These are phyloP conservation scores for Meiosimyza platycephala DNA, from an alignment of 2,888 invertebrate species.

Conservation along the genomic window DNA sequence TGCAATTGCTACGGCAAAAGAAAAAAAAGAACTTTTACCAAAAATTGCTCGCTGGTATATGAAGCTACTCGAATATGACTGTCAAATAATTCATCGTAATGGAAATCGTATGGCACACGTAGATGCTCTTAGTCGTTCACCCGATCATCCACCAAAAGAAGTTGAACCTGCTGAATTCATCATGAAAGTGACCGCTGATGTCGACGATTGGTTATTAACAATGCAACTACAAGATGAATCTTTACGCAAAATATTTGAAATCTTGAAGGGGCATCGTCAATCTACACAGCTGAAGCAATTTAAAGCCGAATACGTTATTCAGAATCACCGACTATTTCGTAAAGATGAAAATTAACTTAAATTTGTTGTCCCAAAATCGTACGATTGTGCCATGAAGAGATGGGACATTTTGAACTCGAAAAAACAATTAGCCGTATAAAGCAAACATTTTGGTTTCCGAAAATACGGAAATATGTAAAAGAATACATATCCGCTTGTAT, in stretches of 20 bases:
- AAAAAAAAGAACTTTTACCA: conserved; percentile 32
- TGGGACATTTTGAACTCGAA: conserved; percentile 43
- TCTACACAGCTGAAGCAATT: conserved; percentile 37
- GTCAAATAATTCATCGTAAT: conserved; percentile 42
- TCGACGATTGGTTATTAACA: conserved; percentile 43
- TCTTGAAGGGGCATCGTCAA: conserved; percentile 33
- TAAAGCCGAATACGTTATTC: conserved; percentile 34
- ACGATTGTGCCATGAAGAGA: conserved; percentile 41
- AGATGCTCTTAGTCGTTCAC: conserved; percentile 40
- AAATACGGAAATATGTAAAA: conserved; percentile 41
- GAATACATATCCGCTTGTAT: conserved; percentile 40
- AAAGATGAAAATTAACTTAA: conserved; percentile 11
- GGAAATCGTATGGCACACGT: conserved; percentile 41
- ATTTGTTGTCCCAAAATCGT: conserved; percentile 41
- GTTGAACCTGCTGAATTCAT: conserved; percentile 30
- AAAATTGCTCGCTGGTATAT: conserved; percentile 47
- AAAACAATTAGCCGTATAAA: conserved; percentile 42
- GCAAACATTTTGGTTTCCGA: conserved; percentile 44
- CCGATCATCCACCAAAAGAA: conserved; percentile 24
- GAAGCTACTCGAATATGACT: conserved; percentile 44
- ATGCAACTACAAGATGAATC: conserved; percentile 43
- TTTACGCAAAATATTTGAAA: conserved; percentile 32
- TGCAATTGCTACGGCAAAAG: background rate
- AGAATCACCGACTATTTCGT: conserved; percentile 37
- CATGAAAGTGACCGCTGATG: conserved; percentile 27